Evolutionary conservation across 2,888 invertebrate genomes (phyloP), one percentile per base, ranked within the genome.

Genomic region (Microctonus brassicae): DNA sequence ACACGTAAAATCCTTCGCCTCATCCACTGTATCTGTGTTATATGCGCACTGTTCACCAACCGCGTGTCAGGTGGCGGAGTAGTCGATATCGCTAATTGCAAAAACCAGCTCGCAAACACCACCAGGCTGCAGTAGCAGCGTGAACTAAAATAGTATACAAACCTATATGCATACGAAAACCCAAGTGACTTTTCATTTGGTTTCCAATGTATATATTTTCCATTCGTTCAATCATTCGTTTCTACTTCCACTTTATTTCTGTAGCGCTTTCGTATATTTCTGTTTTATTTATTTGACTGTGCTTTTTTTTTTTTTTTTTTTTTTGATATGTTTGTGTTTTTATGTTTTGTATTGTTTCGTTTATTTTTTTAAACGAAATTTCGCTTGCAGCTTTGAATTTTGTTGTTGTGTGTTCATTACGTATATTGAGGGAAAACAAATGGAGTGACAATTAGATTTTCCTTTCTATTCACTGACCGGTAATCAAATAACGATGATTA

Each of bases 41-140:
- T 64, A 33, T 57, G 24, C 53, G 70, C 55, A 64, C 58, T 39
- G 55, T 70, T 63, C 71, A 69, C 70, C 73, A 65, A 69, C 75
- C 74, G 73, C 76, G 78, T 78, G 81, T 77, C 76, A 78, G 79
- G 78, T 78, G 79, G 81, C 81, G 79, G 81, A 81, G 77, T 76
- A 71, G 78, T 78, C 81, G 83, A 83, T 83, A 83, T 83, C 80
- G 79, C 81, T 83, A 83, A 83, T 83, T 83, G 82, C 83, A 82
- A 83, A 83, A 82, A 82, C 81, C 79, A 77, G 76, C 78, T 74
- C 72, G 69, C 74, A 73, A 76, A 76, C n/a, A n/a, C n/a, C 74
- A 76, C 75, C 75, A 57, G 69, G 34, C 64, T n/a, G 29, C 52
- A 47, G 33, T 34, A 17, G 6, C 33, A 34, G 33, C 58, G 9